Conservation (phyloP, 2,888 invertebrate genomes). For the Schizotus pectinicornis region DNA sequence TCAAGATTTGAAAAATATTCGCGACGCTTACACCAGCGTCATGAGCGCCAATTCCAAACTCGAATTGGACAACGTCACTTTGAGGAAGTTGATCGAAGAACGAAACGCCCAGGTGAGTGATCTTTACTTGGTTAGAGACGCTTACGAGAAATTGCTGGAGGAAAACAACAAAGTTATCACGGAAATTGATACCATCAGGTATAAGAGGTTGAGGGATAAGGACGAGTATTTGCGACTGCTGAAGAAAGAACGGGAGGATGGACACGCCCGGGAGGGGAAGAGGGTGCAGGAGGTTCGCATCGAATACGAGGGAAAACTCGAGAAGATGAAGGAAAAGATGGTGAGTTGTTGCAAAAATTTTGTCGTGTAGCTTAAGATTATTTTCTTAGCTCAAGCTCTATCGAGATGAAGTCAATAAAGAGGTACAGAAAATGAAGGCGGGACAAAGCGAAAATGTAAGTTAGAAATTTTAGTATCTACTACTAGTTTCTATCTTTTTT, state of each 20-base stretch:
- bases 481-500: no score
- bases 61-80: constrained; percentile 48
- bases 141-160: constrained; percentile 54
- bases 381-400: constrained; percentile 65
- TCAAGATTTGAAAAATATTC: constrained; percentile 36
- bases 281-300: constrained; percentile 64
- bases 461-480: no score
- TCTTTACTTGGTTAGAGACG: constrained; percentile 49
- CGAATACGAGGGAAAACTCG: constrained; percentile 77
- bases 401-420: constrained; percentile 68
- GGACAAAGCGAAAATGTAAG: constrained; percentile 64
- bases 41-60: constrained; percentile 50
- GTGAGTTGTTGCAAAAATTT: constrained; percentile 60
- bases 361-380: constrained; percentile 1
- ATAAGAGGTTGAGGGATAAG: constrained; percentile 52
- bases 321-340: constrained; percentile 82
- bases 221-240: constrained; percentile 52
- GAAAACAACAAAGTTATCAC: constrained; percentile 53
- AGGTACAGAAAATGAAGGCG: constrained; percentile 63
- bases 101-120: constrained; percentile 42
- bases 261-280: constrained; percentile 51
- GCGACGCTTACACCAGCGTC: constrained; percentile 49
- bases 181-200: constrained; percentile 54
- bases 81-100: constrained; percentile 41
- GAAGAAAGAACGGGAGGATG: constrained; percentile 49